A percentile compares a stretch with the other conserved stretches of the same genome.
phyloP scores from a whole-genome alignment of 2,888 invertebrate species.

The Cataglyphis rosenhaueri region DNA sequence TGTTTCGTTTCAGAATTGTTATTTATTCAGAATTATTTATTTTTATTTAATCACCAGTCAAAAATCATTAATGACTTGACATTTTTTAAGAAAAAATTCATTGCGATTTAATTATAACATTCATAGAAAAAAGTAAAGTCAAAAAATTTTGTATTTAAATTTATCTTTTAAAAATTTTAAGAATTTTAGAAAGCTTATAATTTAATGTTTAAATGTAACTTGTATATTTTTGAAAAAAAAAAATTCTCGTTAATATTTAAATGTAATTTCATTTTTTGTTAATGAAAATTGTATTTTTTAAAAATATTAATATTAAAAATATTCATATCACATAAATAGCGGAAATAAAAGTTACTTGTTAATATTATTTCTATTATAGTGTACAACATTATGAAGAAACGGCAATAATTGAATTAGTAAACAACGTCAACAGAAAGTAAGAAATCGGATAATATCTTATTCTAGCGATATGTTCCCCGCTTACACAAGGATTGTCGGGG shows the following conservation, averaged over 20 bases:
- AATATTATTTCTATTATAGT: not conserved
- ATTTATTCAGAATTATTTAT: not conserved
- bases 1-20: not conserved
- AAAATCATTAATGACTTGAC: not conserved
- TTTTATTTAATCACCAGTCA: not conserved
- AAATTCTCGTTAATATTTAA: not conserved
- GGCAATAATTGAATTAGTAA: not conserved
- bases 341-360: not conserved
- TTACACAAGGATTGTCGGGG: not conserved
- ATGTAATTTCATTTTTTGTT: not conserved
- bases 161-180: not conserved
- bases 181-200: not conserved
- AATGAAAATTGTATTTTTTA: not conserved
- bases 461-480: not conserved
- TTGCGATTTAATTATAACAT: not conserved
- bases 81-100: not conserved
- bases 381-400: not conserved
- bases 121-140: not conserved
- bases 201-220: not conserved
- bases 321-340: not conserved
- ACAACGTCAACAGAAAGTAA: not conserved
- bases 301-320: constrained; percentile 1
- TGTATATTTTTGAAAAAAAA: not conserved
- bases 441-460: not conserved
- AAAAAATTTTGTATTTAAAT: not conserved